Evolutionary conservation across 2,888 invertebrate species (phyloP), one percentile per base, ranked within the genome.

Genomic region (Gnatocerus cornutus): DNA sequence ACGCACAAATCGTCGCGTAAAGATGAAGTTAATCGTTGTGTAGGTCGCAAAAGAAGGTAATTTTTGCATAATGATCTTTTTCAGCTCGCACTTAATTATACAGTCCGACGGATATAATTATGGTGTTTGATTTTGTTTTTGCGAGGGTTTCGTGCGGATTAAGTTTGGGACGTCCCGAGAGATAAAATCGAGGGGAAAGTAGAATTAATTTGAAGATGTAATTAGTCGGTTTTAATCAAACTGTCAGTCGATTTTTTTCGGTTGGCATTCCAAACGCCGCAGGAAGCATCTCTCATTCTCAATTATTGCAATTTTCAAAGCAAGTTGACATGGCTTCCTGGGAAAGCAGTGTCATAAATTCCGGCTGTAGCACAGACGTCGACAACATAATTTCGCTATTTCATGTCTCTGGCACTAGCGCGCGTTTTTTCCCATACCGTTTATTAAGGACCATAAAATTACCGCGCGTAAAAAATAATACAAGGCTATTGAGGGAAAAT

Each of bases 401-500:
- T 4, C 21, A 21, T 21, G 21, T 21, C 21, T 21, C 21, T 4
- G 21, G 21, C 21, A 21, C 21, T 21, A 21, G 1, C 21, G 2
- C 1, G 4, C 21, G 4, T 21, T 21, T 41, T 12, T 41, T 41
- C 41, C 12, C 41, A 41, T n/a, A 37, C 37, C 43, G 12, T 16
- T 16, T 46, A 46, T 46, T 46, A 46, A n/a, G 16, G n/a, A 46
- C 16, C 52, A 52, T 52, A 52, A 52, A 52, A 52, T 46, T 46
- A 52, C 52, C 9, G 21, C 1, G 48, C 21, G 21, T 16, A 16
- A 52, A 52, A 29, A 52, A 29, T 52, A 52, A 52, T 29, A 30
- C 16, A 3, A n/a, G 30, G 52, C 16, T 29, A 12, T 27, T 21
- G 52, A 48, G 13, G 52, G 10, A 12, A 52, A 27, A 52, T 52